phyloP scores from a whole-genome alignment of 2,113 vertebrate genomes.

The Syngnathus floridae region DNA sequence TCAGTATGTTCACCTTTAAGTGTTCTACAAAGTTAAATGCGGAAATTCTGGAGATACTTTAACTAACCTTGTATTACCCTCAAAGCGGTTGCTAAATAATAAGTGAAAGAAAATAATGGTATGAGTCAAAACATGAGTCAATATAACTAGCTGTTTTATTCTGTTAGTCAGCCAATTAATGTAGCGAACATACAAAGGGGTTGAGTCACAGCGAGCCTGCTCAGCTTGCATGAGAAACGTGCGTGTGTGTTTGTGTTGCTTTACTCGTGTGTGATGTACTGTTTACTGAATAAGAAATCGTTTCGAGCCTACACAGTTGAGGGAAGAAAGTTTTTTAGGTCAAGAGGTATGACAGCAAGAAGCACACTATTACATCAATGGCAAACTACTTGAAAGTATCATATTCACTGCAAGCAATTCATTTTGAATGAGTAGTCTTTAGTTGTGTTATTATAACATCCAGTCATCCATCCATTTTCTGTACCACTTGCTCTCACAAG shows the following conservation, averaged over 20 bases:
- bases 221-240: conserved; percentile 16
- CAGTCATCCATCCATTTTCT: no score
- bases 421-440: neutral
- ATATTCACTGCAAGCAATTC: neutral
- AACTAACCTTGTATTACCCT: neutral
- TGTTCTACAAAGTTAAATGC: neutral
- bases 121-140: neutral
- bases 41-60: neutral
- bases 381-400: neutral
- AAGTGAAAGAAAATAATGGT: neutral
- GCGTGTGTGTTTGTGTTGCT: conserved; percentile 15
- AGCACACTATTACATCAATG: neutral
- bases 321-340: conserved; percentile 10
- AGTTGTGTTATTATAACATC: neutral
- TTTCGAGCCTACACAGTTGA: conserved; percentile 11
- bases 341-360: conserved; percentile 9
- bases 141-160: neutral
- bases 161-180: conserved; percentile 21
- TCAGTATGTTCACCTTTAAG: neutral
- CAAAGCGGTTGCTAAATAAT: conserved; percentile 1
- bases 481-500: no score
- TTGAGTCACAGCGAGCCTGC: conserved; percentile 2
- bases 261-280: conserved; percentile 11
- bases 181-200: neutral
- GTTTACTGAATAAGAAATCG: conserved; percentile 28